phyloP scores from a whole-genome alignment of 2,888 invertebrate genomes.

The Bibio marci region DNA sequence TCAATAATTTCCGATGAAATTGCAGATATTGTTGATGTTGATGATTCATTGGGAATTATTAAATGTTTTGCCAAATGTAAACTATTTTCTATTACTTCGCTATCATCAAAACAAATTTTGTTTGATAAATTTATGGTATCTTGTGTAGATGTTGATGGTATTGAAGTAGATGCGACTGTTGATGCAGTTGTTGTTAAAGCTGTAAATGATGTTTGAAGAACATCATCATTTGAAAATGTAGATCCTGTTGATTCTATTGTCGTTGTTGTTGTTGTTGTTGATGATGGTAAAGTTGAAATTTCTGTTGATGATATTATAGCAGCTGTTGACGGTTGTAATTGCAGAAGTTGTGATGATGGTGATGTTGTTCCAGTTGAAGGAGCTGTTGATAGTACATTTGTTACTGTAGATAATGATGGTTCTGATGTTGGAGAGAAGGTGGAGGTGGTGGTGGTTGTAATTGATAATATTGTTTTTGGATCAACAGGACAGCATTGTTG shows the following conservation, averaged over 20 bases:
- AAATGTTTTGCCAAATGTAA: too few species aligned
- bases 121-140: neutral
- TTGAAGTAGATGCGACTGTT: too few species aligned
- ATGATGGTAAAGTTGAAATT: neutral
- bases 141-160: neutral
- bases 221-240: neutral
- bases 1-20: neutral
- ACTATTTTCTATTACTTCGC: neutral
- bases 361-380: neutral
- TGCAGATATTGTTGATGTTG: too few species aligned
- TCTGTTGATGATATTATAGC: neutral
- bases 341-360: neutral
- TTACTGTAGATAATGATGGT: neutral
- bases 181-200: too few species aligned
- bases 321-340: neutral
- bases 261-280: neutral
- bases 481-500: conserved; percentile 4
- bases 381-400: neutral
- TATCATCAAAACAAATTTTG: conserved; percentile 1
- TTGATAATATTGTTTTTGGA: neutral
- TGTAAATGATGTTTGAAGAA: neutral
- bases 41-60: too few species aligned
- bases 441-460: neutral
- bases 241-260: neutral
- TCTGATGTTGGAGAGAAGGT: too few species aligned